Evolutionary conservation across 2,113 vertebrate species (phyloP).

Genomic region (Gobio gobio): DNA sequence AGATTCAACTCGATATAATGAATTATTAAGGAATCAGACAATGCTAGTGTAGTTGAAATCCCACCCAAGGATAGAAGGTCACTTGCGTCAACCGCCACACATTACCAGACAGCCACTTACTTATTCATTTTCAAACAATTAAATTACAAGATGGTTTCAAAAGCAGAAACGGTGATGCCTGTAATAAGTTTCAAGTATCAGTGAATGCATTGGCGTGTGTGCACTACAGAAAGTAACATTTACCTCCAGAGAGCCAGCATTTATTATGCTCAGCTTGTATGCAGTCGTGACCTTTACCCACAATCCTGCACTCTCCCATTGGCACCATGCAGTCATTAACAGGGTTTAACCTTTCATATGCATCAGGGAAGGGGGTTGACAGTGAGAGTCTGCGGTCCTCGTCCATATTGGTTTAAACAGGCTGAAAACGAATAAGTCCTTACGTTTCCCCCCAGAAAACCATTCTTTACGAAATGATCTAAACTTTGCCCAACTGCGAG

Average conservation of each 20-base stretch:
- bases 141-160: neutral
- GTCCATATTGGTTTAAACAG: neutral
- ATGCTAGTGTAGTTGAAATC: neutral
- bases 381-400: neutral
- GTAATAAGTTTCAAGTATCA: neutral
- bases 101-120: neutral
- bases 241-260: constrained; percentile 38
- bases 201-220: neutral
- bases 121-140: neutral
- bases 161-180: neutral
- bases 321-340: constrained; percentile 43
- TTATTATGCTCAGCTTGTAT: constrained; percentile 38
- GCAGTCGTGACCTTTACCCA: constrained; percentile 46
- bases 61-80: neutral
- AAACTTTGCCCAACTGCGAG: neutral
- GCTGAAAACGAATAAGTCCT: constrained; percentile 3
- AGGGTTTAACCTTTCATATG: constrained; percentile 51
- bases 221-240: constrained; percentile 10
- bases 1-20: neutral
- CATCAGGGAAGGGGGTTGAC: constrained; percentile 10
- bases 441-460: neutral
- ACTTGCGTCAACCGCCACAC: neutral
- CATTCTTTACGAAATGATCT: neutral
- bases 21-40: neutral
- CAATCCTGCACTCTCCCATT: constrained; percentile 19